Conservation (phyloP, 2,113 vertebrate species). For the Lagenorhynchus albirostris region DNA sequence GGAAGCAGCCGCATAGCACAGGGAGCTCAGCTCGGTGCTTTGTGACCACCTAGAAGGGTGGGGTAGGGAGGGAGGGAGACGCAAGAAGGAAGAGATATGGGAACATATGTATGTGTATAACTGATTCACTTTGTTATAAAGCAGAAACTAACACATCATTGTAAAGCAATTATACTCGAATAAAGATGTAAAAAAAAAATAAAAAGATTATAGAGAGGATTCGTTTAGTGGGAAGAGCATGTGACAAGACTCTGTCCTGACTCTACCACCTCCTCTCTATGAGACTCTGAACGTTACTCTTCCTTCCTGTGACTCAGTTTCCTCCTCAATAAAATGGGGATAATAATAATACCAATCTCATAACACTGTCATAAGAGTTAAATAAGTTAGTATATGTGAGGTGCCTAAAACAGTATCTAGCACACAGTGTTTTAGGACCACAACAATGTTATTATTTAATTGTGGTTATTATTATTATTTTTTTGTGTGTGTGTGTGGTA, state of each 20-base stretch:
- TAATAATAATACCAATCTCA: background rate
- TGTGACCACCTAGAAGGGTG: too few relatives aligned
- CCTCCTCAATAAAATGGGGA: background rate
- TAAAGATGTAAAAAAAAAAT: too few relatives aligned
- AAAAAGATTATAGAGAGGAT: background rate
- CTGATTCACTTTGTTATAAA: too few relatives aligned
- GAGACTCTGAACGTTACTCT: background rate
- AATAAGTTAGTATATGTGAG: background rate
- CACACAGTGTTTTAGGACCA: background rate
- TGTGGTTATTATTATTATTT: background rate
- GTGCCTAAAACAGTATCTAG: background rate
- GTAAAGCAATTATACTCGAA: too few relatives aligned
- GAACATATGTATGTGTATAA: too few relatives aligned
- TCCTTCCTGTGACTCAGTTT: background rate
- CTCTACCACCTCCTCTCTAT: too few relatives aligned
- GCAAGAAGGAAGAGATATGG: too few relatives aligned
- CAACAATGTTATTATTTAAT: background rate
- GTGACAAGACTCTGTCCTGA: background rate
- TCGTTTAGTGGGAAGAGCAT: rapidly evolving
- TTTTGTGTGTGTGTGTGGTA: too few relatives aligned
- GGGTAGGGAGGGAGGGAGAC: too few relatives aligned
- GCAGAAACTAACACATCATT: too few relatives aligned
- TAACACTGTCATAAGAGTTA: background rate
- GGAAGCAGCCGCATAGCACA: too few relatives aligned
- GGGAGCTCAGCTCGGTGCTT: too few relatives aligned